Conservation (phyloP, 2,797 vertebrate species). For the Coendou prehensilis region DNA sequence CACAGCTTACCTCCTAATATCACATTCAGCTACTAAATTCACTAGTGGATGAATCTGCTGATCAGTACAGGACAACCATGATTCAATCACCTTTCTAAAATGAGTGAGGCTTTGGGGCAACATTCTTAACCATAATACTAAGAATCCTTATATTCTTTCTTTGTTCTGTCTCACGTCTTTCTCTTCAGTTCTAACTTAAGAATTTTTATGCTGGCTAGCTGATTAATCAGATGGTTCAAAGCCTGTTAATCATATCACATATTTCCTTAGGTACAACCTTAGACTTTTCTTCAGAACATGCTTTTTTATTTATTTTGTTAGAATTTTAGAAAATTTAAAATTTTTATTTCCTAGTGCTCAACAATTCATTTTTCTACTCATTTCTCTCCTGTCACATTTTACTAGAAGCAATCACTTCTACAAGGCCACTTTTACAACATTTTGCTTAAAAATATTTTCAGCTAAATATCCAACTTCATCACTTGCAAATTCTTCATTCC, state of each 20-base stretch:
- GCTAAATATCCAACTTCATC: neutral
- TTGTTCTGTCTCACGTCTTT: neutral
- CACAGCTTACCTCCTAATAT: neutral
- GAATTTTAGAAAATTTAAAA: neutral
- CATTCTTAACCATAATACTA: neutral
- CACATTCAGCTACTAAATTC: neutral
- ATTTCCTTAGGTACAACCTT: neutral
- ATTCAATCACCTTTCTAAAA: neutral
- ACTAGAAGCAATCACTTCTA: neutral
- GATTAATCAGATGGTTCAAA: neutral
- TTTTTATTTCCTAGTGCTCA: neutral
- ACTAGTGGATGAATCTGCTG: neutral
- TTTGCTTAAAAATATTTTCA: neutral
- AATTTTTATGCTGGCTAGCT: neutral
- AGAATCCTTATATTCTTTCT: neutral
- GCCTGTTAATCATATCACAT: neutral
- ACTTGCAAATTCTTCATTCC: neutral
- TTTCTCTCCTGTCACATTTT: neutral
- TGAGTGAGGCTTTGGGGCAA: neutral
- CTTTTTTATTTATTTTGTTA: neutral
- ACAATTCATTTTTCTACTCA: neutral
- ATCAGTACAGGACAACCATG: neutral
- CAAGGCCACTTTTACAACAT: neutral
- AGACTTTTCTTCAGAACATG: neutral
- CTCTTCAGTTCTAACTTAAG: neutral